A percentile compares a stretch with the other conserved stretches of the same genome.
Evolutionary conservation across 1,140 invertebrate species (phyloP).

Genomic region (Macrotrachela quadricornifera): DNA sequence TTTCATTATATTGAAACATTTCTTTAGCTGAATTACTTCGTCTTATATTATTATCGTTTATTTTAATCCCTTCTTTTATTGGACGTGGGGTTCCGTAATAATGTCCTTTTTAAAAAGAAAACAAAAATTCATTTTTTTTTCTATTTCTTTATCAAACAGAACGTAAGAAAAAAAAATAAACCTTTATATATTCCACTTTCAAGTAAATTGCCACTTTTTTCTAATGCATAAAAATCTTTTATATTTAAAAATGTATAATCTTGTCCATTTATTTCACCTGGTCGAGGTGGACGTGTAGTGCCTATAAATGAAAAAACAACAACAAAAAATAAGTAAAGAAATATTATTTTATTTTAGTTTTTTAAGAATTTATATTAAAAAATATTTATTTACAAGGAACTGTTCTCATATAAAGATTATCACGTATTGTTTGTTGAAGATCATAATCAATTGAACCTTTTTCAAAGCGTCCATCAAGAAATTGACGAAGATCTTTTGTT

Average conservation of each 20-base stretch:
- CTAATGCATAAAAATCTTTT: conserved; percentile 40
- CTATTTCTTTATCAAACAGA: too few relatives aligned
- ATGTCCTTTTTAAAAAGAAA: conserved; percentile 19
- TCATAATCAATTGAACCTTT: conserved; percentile 45
- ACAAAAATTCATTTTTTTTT: too few relatives aligned
- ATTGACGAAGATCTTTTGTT: conserved; percentile 36
- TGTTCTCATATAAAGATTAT: conserved; percentile 46
- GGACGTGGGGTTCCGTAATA: conserved; percentile 34
- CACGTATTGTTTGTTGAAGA: conserved; percentile 44
- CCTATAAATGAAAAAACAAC: too few relatives aligned
- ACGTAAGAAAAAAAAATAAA: too few relatives aligned
- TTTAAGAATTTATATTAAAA: too few relatives aligned
- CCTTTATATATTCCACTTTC: conserved; percentile 43
- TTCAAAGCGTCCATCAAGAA: conserved; percentile 40
- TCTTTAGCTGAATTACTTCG: too few relatives aligned
- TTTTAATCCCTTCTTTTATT: conserved; percentile 14
- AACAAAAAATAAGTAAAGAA: too few relatives aligned
- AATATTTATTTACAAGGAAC: conserved; percentile 36
- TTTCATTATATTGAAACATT: conserved; percentile 40
- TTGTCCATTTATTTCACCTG: conserved; percentile 43
- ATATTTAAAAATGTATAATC: conserved; percentile 42
- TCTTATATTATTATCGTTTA: too few relatives aligned
- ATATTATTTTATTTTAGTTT: too few relatives aligned
- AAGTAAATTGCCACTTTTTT: conserved; percentile 39
- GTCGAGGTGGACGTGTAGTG: conserved; percentile 38